Conservation (phyloP, 2,797 vertebrate species). For the Eidolon dupreanum region DNA sequence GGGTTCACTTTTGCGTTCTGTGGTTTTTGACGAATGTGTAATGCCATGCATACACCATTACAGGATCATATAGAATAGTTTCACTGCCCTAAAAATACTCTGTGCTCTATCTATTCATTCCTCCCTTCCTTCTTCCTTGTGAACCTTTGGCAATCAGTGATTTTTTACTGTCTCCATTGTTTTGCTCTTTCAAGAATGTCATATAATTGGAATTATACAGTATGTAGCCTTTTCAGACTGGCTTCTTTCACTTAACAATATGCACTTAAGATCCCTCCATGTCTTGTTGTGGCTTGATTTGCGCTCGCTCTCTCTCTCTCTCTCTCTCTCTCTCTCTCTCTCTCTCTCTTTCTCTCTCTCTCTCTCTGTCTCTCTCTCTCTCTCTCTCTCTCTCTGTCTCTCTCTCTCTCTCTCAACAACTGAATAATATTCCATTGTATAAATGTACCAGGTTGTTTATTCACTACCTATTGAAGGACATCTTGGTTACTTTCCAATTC, state of each 20-base stretch:
- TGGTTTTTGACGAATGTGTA: not conserved
- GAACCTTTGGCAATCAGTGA: not conserved
- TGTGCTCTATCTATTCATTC: not conserved
- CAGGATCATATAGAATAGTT: not conserved
- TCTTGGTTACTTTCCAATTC: not conserved
- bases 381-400: not conserved
- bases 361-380: not conserved
- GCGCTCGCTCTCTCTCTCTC: rapidly evolving
- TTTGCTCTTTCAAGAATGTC: not conserved
- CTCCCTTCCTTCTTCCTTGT: not conserved
- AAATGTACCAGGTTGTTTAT: not conserved
- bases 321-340: not conserved
- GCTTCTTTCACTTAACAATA: not conserved
- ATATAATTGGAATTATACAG: not conserved
- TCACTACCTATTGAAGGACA: not conserved
- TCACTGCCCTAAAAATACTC: not conserved
- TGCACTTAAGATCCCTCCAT: not conserved
- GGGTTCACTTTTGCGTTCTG: not conserved
- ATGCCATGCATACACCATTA: not conserved
- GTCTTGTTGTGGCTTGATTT: not conserved
- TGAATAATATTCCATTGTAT: not conserved
- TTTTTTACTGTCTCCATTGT: not conserved
- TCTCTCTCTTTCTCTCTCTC: not conserved
- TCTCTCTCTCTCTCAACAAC: not conserved
- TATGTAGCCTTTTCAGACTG: not conserved